A percentile compares a stretch with the other conserved stretches of the same genome.
Evolutionary conservation across 2,113 vertebrate genomes (phyloP).

Genomic region (Notothenia coriiceps): DNA sequence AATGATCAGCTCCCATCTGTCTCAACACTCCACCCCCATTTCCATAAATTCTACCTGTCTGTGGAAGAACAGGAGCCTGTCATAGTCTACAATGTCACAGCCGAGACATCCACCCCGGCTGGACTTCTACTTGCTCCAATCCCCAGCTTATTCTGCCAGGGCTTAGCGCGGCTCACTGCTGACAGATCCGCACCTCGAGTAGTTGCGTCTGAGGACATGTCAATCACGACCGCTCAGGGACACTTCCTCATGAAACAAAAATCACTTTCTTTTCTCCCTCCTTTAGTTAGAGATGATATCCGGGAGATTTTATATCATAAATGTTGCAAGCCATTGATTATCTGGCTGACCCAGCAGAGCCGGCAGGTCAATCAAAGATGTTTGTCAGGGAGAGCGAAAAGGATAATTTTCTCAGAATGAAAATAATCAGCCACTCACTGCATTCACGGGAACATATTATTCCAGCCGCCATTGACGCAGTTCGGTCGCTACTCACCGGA

Average conservation of each 20-base stretch:
- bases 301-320: conserved; percentile 12
- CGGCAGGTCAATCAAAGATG: conserved; percentile 62
- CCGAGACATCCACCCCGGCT: conserved; percentile 65
- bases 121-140: conserved; percentile 66
- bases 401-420: conserved; percentile 59
- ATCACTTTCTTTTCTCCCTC: conserved; percentile 6
- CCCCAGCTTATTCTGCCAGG: conserved; percentile 52
- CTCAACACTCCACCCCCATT: conserved; percentile 72
- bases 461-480: conserved; percentile 40
- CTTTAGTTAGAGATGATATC: conserved; percentile 24
- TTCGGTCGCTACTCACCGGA: conserved; percentile 70
- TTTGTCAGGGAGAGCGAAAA: conserved; percentile 55
- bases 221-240: conserved; percentile 59
- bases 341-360: conserved; percentile 48
- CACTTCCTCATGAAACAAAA: conserved; percentile 57
- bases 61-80: conserved; percentile 68
- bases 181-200: conserved; percentile 69
- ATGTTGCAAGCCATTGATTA: conserved; percentile 59
- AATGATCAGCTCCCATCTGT: conserved; percentile 77
- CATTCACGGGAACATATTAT: conserved; percentile 43
- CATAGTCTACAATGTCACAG: conserved; percentile 75
- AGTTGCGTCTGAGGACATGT: conserved; percentile 64
- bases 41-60: conserved; percentile 78
- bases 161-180: conserved; percentile 65
- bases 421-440: conserved; percentile 60